Percentiles rank a stretch among this genome's conserved stretches.
These are phyloP conservation scores for Eriocheir sinensis DNA, from an alignment of 1,140 invertebrate genomes.

Conservation along the genomic window DNA sequence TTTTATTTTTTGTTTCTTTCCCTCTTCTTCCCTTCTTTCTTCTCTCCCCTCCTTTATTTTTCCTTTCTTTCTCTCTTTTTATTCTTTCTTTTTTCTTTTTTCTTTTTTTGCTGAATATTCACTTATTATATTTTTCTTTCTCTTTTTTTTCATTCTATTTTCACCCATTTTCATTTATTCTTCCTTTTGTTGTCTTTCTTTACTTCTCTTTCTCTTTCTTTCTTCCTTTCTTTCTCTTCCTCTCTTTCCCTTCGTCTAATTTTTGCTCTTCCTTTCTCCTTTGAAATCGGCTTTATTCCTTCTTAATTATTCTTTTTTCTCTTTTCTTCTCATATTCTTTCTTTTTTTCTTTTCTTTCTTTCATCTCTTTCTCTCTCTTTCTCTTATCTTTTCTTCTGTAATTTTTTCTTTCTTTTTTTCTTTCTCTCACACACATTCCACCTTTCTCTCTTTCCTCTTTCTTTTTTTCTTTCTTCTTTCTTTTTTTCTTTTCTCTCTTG, in stretches of 20 bases:
- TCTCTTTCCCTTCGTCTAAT: neutral
- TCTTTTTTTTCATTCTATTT: neutral
- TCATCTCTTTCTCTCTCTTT: neutral
- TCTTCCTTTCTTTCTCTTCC: neutral
- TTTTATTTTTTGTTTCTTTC: no score
- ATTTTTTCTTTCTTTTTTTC: slow-evolving; percentile 15
- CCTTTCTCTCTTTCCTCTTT: neutral
- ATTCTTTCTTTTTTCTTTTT: slow-evolving; percentile 24
- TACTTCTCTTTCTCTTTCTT: neutral
- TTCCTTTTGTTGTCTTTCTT: no score
- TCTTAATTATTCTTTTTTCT: neutral
- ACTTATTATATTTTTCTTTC: slow-evolving; percentile 1
- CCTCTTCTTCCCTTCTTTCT: neutral
- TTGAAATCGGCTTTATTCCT: neutral
- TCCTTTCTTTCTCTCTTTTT: slow-evolving; percentile 23
- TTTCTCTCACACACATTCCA: neutral
- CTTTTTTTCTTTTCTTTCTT: neutral
- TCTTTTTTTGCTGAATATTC: slow-evolving; percentile 19
- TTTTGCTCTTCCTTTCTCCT: slow-evolving; percentile 30
- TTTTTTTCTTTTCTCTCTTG: slow-evolving; percentile 28
- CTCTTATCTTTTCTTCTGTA: neutral
- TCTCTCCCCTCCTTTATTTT: neutral
- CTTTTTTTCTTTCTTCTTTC: neutral
- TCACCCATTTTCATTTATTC: neutral
- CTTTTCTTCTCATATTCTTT: neutral